Conservation (phyloP, 2,888 invertebrate genomes). For the Adineta ricciae region DNA sequence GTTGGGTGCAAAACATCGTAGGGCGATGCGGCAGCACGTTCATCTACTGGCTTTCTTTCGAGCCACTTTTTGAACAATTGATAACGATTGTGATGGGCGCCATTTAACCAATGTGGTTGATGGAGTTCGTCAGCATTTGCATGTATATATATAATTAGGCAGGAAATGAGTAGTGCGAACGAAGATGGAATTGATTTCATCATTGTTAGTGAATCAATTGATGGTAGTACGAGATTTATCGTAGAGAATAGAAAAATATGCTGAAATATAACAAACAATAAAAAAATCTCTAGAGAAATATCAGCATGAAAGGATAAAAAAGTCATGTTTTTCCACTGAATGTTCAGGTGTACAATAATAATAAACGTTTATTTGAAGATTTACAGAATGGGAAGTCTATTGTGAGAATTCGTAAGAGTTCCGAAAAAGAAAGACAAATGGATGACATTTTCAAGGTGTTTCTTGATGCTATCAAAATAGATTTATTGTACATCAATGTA, state of each 20-base stretch:
- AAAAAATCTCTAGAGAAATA: not conserved
- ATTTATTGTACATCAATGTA: not conserved
- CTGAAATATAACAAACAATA: not conserved
- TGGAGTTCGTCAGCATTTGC: not conserved
- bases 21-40: not conserved
- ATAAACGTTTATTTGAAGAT: no score
- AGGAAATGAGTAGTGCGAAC: not conserved
- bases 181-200: not conserved
- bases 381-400: not conserved
- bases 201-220: not conserved
- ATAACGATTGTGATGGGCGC: not conserved
- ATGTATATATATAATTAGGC: not conserved
- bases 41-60: not conserved
- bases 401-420: no score
- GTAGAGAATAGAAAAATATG: not conserved
- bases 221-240: not conserved
- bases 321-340: not conserved
- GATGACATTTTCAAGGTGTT: not conserved
- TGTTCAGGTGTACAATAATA: no score
- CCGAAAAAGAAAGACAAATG: no score
- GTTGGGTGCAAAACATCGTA: not conserved
- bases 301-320: not conserved
- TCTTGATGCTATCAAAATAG: not conserved
- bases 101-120: not conserved
- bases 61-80: conserved; percentile 9